Conservation (phyloP, 2,113 vertebrate genomes). For the Callocephalon fimbriatum region DNA sequence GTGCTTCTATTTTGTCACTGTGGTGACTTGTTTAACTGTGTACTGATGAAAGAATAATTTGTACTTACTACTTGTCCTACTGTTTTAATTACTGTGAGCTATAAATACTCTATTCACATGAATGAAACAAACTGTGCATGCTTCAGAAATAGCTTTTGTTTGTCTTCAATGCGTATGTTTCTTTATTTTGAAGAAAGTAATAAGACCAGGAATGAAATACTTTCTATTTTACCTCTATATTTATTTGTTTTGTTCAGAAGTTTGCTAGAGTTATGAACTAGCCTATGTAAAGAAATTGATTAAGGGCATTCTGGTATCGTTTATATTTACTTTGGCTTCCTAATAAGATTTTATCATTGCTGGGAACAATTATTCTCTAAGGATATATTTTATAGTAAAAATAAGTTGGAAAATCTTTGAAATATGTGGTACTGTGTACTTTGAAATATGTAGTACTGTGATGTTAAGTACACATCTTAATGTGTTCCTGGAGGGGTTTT, state of each 20-base stretch:
- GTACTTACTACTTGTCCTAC: conserved; percentile 68
- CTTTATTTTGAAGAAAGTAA: conserved; percentile 65
- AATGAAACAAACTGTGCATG: conserved; percentile 63
- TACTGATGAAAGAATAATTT: conserved; percentile 71
- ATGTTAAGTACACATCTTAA: neutral
- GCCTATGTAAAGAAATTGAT: neutral
- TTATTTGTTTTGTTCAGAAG: conserved; percentile 13
- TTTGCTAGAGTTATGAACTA: neutral
- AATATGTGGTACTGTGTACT: neutral
- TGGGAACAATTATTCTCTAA: neutral
- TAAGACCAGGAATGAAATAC: conserved; percentile 28
- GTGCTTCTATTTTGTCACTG: conserved; percentile 49
- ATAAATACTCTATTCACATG: conserved; percentile 68
- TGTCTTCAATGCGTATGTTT: conserved; percentile 27
- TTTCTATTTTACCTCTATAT: neutral
- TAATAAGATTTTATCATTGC: neutral
- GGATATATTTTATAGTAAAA: neutral
- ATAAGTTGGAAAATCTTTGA: neutral
- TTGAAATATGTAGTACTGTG: neutral
- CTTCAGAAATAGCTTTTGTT: conserved; percentile 68
- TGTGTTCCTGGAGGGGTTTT: neutral
- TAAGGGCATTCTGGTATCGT: neutral
- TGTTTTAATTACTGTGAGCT: conserved; percentile 71
- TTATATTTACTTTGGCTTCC: neutral
- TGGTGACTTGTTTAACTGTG: conserved; percentile 59